phyloP scores from a whole-genome alignment of 2,888 invertebrate genomes.

The Archaeoteleia sp. region DNA sequence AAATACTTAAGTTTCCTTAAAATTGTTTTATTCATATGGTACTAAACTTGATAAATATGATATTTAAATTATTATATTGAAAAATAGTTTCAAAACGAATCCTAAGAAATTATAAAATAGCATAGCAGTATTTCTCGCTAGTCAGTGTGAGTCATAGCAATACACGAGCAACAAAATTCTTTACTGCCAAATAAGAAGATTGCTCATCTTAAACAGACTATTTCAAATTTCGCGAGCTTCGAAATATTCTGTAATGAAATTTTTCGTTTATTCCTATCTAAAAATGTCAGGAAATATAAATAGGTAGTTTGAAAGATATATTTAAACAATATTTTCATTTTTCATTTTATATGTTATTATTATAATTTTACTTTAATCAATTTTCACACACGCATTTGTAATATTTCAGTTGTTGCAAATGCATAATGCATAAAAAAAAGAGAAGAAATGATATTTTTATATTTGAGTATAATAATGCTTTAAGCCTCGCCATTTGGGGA shows the following conservation, averaged over 20 bases:
- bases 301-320: too few relatives aligned
- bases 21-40: too few relatives aligned
- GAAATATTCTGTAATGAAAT: slow-evolving; percentile 2
- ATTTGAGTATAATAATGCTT: slow-evolving; percentile 7
- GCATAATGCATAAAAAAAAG: slow-evolving; percentile 6
- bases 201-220: slow-evolving; percentile 2
- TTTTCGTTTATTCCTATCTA: too few relatives aligned
- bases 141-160: not conserved
- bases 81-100: too few relatives aligned
- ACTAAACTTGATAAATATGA: too few relatives aligned
- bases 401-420: too few relatives aligned
- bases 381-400: slow-evolving; percentile 17
- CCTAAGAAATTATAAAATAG: too few relatives aligned
- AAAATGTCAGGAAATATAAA: too few relatives aligned
- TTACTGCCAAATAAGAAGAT: slow-evolving; percentile 3
- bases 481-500: slow-evolving; percentile 3
- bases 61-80: too few relatives aligned
- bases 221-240: slow-evolving; percentile 10
- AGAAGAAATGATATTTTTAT: too few relatives aligned
- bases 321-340: too few relatives aligned
- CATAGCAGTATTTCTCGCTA: too few relatives aligned
- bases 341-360: slow-evolving; percentile 3
- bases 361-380: not conserved
- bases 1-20: not conserved
- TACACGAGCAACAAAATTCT: not conserved